Conservation (phyloP, 2,888 invertebrate species). For the Drosophila kuntzei region DNA sequence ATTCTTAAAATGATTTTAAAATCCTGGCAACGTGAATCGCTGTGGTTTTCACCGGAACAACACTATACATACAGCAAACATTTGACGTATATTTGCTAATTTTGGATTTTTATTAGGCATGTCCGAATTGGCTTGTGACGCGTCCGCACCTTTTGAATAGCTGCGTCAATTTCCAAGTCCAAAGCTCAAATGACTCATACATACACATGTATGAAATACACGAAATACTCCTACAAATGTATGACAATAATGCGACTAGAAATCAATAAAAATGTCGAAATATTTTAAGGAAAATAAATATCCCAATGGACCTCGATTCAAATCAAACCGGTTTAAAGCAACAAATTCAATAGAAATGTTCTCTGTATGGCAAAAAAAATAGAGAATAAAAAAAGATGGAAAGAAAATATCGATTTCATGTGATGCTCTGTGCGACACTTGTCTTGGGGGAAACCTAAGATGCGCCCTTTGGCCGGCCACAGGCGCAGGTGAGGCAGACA, state of each 20-base stretch:
- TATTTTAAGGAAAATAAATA: slow-evolving; percentile 50
- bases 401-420: slow-evolving; percentile 74
- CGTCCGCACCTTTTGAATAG: slow-evolving; percentile 29
- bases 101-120: slow-evolving; percentile 42
- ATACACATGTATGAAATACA: slow-evolving; percentile 6
- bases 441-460: slow-evolving; percentile 57
- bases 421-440: slow-evolving; percentile 54
- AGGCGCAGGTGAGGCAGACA: slow-evolving; percentile 29
- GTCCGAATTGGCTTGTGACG: slow-evolving; percentile 49
- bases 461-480: slow-evolving; percentile 35
- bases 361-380: slow-evolving; percentile 33
- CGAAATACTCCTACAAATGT: slow-evolving; percentile 56
- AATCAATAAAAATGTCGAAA: slow-evolving; percentile 76
- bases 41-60: slow-evolving; percentile 41
- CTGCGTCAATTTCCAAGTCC: slow-evolving; percentile 50
- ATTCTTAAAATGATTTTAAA: slow-evolving; percentile 39
- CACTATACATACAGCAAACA: slow-evolving; percentile 16
- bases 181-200: slow-evolving; percentile 69
- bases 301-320: slow-evolving; percentile 36
- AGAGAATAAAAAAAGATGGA: slow-evolving; percentile 11
- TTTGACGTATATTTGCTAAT: slow-evolving; percentile 53
- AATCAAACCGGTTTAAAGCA: slow-evolving; percentile 41
- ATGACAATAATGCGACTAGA: slow-evolving; percentile 63
- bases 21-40: slow-evolving; percentile 51
- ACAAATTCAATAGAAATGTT: slow-evolving; percentile 73